A percentile compares a stretch with the other conserved stretches of the same genome.
phyloP scores from a whole-genome alignment of 1,140 invertebrate genomes.

The Lethrus apterus region DNA sequence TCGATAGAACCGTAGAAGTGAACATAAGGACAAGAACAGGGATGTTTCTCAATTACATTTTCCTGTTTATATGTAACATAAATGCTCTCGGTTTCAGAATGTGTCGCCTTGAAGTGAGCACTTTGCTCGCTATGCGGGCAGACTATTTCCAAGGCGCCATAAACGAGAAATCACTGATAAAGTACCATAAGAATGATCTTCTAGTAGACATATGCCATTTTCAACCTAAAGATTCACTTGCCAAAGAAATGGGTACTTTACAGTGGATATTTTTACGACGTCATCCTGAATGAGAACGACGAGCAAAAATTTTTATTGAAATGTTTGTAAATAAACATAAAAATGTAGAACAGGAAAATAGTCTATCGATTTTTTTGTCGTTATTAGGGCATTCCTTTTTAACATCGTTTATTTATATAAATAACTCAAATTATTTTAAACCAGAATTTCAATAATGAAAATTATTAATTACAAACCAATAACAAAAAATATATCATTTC shows the following conservation, averaged over 20 bases:
- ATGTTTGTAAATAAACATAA: slow-evolving; percentile 9
- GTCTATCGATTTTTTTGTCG: too few relatives aligned
- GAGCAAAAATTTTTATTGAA: slow-evolving; percentile 9
- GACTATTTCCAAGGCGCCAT: slow-evolving; percentile 10
- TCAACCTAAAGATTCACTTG: slow-evolving; percentile 8
- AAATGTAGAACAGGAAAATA: slow-evolving; percentile 10
- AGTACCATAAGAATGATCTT: slow-evolving; percentile 10
- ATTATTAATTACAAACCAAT: too few relatives aligned
- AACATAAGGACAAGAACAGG: slow-evolving; percentile 17
- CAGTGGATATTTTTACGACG: slow-evolving; percentile 5
- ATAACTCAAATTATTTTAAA: too few relatives aligned
- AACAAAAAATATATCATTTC: too few relatives aligned
- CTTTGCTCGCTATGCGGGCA: slow-evolving; percentile 8
- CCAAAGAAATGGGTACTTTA: slow-evolving; percentile 2
- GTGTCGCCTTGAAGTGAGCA: slow-evolving; percentile 11
- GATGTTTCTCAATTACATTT: slow-evolving; percentile 20
- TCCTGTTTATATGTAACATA: slow-evolving; percentile 20
- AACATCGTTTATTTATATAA: too few relatives aligned
- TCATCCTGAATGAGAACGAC: slow-evolving; percentile 6
- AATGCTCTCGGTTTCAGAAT: slow-evolving; percentile 7
- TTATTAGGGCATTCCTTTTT: too few relatives aligned
- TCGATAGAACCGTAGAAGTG: slow-evolving; percentile 16
- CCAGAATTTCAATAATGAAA: too few relatives aligned
- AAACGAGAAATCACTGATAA: slow-evolving; percentile 7
- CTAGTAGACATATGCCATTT: slow-evolving; percentile 10